Base-by-base conservation (phyloP, 2,113 vertebrate species). In the Alethe diademata region DNA sequence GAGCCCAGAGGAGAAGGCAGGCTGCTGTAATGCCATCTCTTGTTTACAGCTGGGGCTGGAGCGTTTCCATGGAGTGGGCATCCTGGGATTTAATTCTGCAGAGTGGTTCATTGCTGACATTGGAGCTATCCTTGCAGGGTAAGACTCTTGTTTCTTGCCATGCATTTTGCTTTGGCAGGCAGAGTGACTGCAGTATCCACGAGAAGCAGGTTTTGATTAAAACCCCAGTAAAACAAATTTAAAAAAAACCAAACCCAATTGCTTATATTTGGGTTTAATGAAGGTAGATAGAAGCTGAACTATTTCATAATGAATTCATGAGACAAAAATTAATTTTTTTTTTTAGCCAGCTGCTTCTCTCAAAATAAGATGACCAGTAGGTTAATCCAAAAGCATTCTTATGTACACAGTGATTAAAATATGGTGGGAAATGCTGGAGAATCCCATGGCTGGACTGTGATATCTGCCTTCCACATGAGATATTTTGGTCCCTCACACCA, bases 101-200 rank as follows among this genome's bases (percentile, higher is more conserved):
- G 98, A 99, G 97, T 99, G 99, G 99, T 98, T 99, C 79, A 97
- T 99, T 14, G 79, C 99, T 3, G 99, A 99, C 86, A 93, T 99
- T 5, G 99, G 97, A 17, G 96, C 99, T 23, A 99, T 99, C 95
- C 70, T 99, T 28, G 99, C 99, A 11, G 99, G 99, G 99, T 99
- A 97, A 98, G 98, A 74, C 22, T 14, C 31, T 15, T 60, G 57
- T 15, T 94, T 85, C 66, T 65, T 36, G 62, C 42, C 12, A 4
- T 40, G 48, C 6, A 3, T 50, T 74, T 79, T 48, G 12, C 51
- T 83, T 70, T 36, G 80, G 50, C 29, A 19, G 19, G 42, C 18
- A 25, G 64, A 20, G 22, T 10, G 35, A 48, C 73, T 50, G n/a
- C 58, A 29, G 25, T 35, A 19, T 42, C 58, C 35, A 4, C 9